These are phyloP conservation scores for Pleuronectes platessa DNA, from an alignment of 2,113 vertebrate genomes.

Conservation along the genomic window DNA sequence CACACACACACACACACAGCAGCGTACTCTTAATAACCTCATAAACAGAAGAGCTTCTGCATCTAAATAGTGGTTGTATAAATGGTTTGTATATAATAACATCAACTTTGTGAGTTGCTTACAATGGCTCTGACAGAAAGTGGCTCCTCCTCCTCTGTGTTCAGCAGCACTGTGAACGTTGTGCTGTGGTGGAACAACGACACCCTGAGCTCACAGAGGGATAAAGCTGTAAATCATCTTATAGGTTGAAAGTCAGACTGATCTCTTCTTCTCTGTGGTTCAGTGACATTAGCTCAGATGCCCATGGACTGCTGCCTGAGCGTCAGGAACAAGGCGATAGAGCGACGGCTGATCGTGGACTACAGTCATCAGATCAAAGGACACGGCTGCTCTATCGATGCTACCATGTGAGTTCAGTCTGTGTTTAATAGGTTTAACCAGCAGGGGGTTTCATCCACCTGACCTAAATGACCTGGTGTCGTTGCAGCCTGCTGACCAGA, in stretches of 20 bases:
- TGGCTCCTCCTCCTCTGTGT: too few relatives aligned
- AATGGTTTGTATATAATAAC: too few relatives aligned
- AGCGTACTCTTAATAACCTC: too few relatives aligned
- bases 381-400: constrained; percentile 43
- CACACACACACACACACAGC: too few relatives aligned
- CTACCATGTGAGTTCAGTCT: constrained; percentile 54
- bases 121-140: too few relatives aligned
- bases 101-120: background rate
- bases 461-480: background rate
- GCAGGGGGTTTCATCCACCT: too few relatives aligned
- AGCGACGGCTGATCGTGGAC: fast-evolving
- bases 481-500: constrained; percentile 56
- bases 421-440: too few relatives aligned
- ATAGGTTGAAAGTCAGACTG: too few relatives aligned
- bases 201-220: background rate
- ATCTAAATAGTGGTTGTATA: too few relatives aligned
- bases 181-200: background rate
- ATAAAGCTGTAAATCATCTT: too few relatives aligned
- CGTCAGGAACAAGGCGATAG: fast-evolving
- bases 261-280: constrained; percentile 4
- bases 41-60: too few relatives aligned
- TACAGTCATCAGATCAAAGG: constrained; percentile 5
- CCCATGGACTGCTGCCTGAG: constrained; percentile 57
- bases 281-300: constrained; percentile 25
- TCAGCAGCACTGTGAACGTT: background rate